Evolutionary conservation across 2,888 invertebrate species (phyloP), one percentile per base, ranked within the genome.

Genomic region (Xestia c-nigrum): DNA sequence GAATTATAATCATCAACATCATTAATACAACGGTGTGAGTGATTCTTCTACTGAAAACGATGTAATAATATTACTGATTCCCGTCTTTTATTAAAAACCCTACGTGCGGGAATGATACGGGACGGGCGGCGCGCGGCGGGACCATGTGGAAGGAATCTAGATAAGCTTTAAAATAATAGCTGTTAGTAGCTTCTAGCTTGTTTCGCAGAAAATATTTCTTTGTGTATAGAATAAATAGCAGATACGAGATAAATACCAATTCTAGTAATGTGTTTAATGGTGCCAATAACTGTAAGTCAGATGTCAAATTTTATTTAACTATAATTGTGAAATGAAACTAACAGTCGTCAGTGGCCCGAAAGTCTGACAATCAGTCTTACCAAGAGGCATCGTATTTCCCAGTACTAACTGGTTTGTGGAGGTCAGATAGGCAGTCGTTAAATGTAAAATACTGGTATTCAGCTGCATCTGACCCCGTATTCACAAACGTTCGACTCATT

Each of bases 101-200:
- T 57, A 31, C 57, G 72, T 31, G 21, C 57, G 31, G 21, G 9
- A 38, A n/a, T 40, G 55, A 78, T 66, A 14, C 7, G 19, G 14
- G 12, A 21, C n/a, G n/a, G n/a, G n/a, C n/a, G n/a, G n/a, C n/a
- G n/a, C n/a, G n/a, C 6, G 40, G 3, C 63, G 40, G 12, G 63
- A 63, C 40, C 70, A 64, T 64, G 65, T 52, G 72, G 64, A 43
- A 50, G 47, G n/a, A 57, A 80, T 78, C 74, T 47, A 59, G 81
- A 47, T 72, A 78, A n/a, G 31, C 19, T 24, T 50, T 6, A 24
- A 72, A 31, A 78, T 38, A 72, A 65, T 66, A 61, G 38, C 24
- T 55, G 16, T 55, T 24, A 40, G 67, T 43, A 31, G 40, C 31
- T 43, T 66, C 4, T 59, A 19, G n/a, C 31, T 57, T 16, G 31